A percentile compares a stretch with the other conserved stretches of the same genome.
phyloP scores from a whole-genome alignment of 2,797 vertebrate species.

The Pitangus sulphuratus region DNA sequence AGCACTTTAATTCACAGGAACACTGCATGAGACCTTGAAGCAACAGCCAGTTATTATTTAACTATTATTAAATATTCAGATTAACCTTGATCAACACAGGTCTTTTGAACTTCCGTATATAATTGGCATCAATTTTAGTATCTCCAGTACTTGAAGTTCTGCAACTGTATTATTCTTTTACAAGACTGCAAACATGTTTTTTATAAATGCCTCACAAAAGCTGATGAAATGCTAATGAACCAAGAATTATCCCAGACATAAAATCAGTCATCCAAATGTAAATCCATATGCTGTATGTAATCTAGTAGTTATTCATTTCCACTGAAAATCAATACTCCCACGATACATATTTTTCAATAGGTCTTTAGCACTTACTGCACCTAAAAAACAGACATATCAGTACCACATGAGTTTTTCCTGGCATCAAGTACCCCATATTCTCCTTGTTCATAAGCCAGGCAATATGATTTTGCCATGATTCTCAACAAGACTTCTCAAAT shows the following conservation, averaged over 20 bases:
- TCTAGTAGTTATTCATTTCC: neutral
- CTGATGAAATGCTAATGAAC: conserved; percentile 13
- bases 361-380: neutral
- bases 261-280: conserved; percentile 30
- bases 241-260: conserved; percentile 10
- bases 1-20: neutral
- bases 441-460: neutral
- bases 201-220: neutral
- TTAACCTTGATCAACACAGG: neutral
- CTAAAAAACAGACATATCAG: neutral
- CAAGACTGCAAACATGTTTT: neutral
- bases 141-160: neutral
- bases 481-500: neutral
- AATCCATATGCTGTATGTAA: neutral
- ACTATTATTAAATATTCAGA: neutral
- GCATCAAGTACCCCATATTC: neutral
- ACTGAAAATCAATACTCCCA: conserved; percentile 5
- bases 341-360: neutral
- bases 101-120: neutral
- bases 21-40: neutral
- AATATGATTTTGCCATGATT: neutral
- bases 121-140: neutral
- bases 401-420: neutral
- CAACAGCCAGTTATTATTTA: neutral
- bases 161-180: neutral